Base-by-base conservation (phyloP, 2,113 vertebrate genomes). In the Mustelus asterias region DNA sequence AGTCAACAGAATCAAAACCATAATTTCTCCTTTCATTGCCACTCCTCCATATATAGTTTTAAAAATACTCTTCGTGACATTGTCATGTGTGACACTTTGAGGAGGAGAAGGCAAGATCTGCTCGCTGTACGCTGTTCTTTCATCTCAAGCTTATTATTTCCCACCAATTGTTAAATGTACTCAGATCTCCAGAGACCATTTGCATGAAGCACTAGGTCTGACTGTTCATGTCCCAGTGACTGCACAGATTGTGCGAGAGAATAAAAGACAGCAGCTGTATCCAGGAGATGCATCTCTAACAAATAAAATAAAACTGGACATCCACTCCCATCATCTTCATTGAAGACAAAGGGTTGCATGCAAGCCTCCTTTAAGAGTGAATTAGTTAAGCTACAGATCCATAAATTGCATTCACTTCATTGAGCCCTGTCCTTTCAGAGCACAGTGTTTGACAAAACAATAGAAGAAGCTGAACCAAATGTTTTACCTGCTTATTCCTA, bases 401-500 rank as follows among this genome's bases (percentile, higher is more conserved):
- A 37, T 18, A 63, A 10, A 29, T 37, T 93, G 60, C 58, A 65
- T 93, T 93, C 89, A 67, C 60, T 65, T n/a, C 89, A 1, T 16
- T 37, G 60, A n/a, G 63, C 60, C 20, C 60, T 92, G 60, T 37
- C 89, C 20, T 20, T 37, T 37, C 54, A 92, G 58, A 63, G 88
- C 63, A 33, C 26, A 92, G 63, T n/a, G 29, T 92, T 92, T 14
- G 29, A 92, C 54, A 92, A 92, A 6, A 93, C 60, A 93, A 65
- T 93, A 65, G 60, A 93, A 63, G n/a, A 93, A 93, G 26, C 89
- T 65, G 89, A 65, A 93, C 18, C 60, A 37, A 93, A 41, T 4
- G 37, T 37, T 41, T 65, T 93, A 93, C 89, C 89, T 93, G 60
- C 60, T 93, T 93, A 93, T 93, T 93, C 33, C 89, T 93, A 65